Percentiles rank a stretch among this genome's conserved stretches.
Evolutionary conservation across 1,140 invertebrate genomes (phyloP).

Genomic region (Neelides sp.): DNA sequence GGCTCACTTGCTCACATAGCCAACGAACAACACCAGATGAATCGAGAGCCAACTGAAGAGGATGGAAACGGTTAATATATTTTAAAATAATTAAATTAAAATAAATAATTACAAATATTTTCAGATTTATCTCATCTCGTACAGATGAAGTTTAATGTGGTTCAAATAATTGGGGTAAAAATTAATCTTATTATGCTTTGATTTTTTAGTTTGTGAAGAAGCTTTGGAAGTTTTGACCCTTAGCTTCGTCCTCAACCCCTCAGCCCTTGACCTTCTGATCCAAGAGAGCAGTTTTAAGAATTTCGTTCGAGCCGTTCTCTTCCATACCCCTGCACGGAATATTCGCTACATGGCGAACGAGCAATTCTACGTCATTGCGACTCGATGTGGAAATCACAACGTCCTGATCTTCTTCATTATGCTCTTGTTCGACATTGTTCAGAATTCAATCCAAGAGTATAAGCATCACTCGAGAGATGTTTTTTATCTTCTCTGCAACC

Average conservation of each 20-base stretch:
- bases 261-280: slow-evolving; percentile 50
- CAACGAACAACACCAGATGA: slow-evolving; percentile 26
- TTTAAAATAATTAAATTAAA: background rate
- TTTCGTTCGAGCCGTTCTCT: slow-evolving; percentile 24
- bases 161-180: too few relatives aligned
- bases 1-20: slow-evolving; percentile 27
- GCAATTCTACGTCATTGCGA: slow-evolving; percentile 67
- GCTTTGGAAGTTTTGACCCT: slow-evolving; percentile 84
- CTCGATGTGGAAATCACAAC: slow-evolving; percentile 49
- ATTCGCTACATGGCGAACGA: slow-evolving; percentile 63
- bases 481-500: slow-evolving; percentile 55
- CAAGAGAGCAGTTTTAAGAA: slow-evolving; percentile 16
- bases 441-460: slow-evolving; percentile 61
- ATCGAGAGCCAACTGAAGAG: slow-evolving; percentile 27
- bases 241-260: slow-evolving; percentile 69
- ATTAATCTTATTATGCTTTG: slow-evolving; percentile 17
- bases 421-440: slow-evolving; percentile 55
- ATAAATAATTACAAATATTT: too few relatives aligned
- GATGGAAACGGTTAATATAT: slow-evolving; percentile 19
- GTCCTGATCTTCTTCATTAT: slow-evolving; percentile 59
- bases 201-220: slow-evolving; percentile 65
- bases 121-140: too few relatives aligned
- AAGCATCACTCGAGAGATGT: slow-evolving; percentile 63
- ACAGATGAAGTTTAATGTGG: too few relatives aligned
- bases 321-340: slow-evolving; percentile 31